Percentiles rank a stretch among this genome's conserved stretches.
Evolutionary conservation across 2,113 vertebrate species (phyloP).

Genomic region (Menidia beryllina): DNA sequence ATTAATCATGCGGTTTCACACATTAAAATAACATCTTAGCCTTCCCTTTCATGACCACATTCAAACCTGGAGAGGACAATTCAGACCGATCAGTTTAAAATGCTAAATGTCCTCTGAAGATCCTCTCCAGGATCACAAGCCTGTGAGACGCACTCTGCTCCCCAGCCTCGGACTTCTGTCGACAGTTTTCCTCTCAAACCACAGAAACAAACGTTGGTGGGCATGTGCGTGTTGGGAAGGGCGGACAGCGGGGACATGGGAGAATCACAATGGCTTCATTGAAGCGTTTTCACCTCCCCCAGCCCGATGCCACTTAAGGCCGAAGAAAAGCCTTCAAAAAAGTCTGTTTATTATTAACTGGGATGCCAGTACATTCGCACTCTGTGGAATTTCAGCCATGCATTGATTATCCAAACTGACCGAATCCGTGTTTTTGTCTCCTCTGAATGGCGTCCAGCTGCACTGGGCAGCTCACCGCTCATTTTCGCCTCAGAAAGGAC

Average conservation of each 20-base stretch:
- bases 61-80: neutral
- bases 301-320: slow-evolving; percentile 41
- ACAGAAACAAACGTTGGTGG: slow-evolving; percentile 28
- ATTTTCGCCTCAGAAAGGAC: neutral
- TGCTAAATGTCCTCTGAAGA: neutral
- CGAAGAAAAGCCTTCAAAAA: slow-evolving; percentile 33
- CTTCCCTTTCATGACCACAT: slow-evolving; percentile 8
- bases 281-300: slow-evolving; percentile 50
- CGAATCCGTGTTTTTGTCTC: slow-evolving; percentile 4
- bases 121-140: neutral
- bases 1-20: neutral
- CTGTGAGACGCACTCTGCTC: neutral
- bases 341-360: slow-evolving; percentile 72
- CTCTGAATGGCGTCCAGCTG: slow-evolving; percentile 36
- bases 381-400: slow-evolving; percentile 64
- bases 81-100: neutral
- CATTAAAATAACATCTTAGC: slow-evolving; percentile 22
- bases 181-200: slow-evolving; percentile 20
- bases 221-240: slow-evolving; percentile 31
- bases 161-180: neutral
- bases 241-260: slow-evolving; percentile 25
- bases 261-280: slow-evolving; percentile 72
- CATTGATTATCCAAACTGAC: slow-evolving; percentile 57
- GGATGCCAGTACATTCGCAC: slow-evolving; percentile 47
- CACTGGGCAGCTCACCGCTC: slow-evolving; percentile 10